Evolutionary conservation across 2,113 vertebrate genomes (phyloP), one percentile per base, ranked within the genome.

Genomic region (Astatoreochromis straeleni): DNA sequence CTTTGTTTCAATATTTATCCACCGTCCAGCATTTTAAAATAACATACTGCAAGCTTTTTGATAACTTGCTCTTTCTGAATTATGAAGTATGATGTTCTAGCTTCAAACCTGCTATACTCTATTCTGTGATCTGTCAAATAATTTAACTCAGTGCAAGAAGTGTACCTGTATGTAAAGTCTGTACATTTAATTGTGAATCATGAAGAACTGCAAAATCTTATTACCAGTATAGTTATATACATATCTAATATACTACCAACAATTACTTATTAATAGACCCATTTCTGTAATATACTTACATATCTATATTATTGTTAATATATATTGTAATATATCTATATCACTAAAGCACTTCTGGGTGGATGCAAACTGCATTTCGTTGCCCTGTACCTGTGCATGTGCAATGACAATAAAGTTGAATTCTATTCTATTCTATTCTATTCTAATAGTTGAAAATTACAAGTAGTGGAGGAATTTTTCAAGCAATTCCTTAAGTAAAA

Each of bases 1-100:
- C 31, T 51, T 73, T 55, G 70, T 80, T 87, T 79, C 54, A 87
- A 80, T 84, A 87, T 87, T 80, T 83, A 87, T 87, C 35, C 19
- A 16, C 47, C 14, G 10, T 47, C 35, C 26, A 45, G 73, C 33
- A 14, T 83, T 33, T 65, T 83, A 53, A 83, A 83, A 60, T 13
- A 54, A 75, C 7, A 54, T 42, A 75, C 60, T 63, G n/a, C 9
- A 11, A 16, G 54, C 29, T 33, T 53, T 83, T 53, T 83, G 70
- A 40, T 83, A 51, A 79, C 45, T 55, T 70, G 17, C 33, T 80
- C 26, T 21, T 9, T 87, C 78, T 63, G 16, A 60, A 60, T n/a
- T 63, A 53, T 79, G 53, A 87, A 38, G 6, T 4, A 21, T 7
- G 21, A 7, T 21, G n/a, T 49, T 14, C 51, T 9, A n/a, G n/a